phyloP scores from a whole-genome alignment of 1,140 invertebrate genomes.

The Drosophila sproati region DNA sequence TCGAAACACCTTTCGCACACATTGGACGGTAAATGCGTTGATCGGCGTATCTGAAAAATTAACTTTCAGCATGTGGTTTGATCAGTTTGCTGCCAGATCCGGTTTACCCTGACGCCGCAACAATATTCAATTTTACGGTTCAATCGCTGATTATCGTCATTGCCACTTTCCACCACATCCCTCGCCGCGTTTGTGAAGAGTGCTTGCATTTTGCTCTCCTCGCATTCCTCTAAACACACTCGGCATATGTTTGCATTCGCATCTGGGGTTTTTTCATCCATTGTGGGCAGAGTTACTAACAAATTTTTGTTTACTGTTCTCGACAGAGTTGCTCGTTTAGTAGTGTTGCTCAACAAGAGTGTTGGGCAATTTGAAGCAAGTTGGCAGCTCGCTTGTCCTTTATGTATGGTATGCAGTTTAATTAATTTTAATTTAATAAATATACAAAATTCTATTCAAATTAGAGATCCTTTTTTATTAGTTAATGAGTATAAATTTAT shows the following conservation, averaged over 20 bases:
- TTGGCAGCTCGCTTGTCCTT: conserved; percentile 10
- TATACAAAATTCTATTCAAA: too few species aligned
- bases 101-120: conserved; percentile 59
- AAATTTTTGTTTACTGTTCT: conserved; percentile 40
- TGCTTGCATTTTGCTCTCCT: conserved; percentile 47
- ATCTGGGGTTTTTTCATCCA: conserved; percentile 14
- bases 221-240: conserved; percentile 61
- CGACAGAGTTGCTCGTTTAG: conserved; percentile 30
- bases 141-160: conserved; percentile 8
- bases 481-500: too few species aligned
- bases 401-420: neutral
- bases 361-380: neutral
- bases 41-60: conserved; percentile 45
- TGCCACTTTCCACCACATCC: conserved; percentile 1
- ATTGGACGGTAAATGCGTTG: conserved; percentile 43
- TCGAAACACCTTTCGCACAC: conserved; percentile 62
- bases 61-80: neutral
- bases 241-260: conserved; percentile 51
- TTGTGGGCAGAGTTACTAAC: conserved; percentile 3
- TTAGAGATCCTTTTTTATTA: neutral
- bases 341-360: neutral
- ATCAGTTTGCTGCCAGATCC: neutral
- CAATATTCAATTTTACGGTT: conserved; percentile 60
- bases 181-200: conserved; percentile 43
- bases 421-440: neutral